Base-by-base conservation (phyloP, 2,113 vertebrate genomes). In the Pachypanchax playfairii region DNA sequence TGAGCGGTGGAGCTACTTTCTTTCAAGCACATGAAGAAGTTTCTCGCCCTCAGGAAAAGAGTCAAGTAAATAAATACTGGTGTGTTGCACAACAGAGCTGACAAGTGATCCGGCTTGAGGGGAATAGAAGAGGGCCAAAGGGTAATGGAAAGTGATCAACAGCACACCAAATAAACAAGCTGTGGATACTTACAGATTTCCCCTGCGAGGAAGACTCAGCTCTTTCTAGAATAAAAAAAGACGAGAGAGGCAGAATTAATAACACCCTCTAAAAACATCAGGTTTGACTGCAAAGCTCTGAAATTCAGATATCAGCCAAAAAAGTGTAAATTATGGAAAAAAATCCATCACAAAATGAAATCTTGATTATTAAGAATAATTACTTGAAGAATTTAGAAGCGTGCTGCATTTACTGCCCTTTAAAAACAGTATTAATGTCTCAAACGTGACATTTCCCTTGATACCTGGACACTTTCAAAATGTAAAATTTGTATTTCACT, bases 151-250 rank as follows among this genome's bases (percentile, higher is more conserved):
- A n/a, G n/a, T n/a, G n/a, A n/a, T n/a, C n/a, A n/a, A n/a, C n/a
- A n/a, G 44, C 12, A 42, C 28, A 42, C 31, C 53, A 7, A 60
- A 52, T 9, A 58, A 41, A 4, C 25, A 13, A 41, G 15, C 11
- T 38, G 29, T 20, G 29, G 17, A 62, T 73, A 97, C 96, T 98
- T 88, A 98, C 96, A 93, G 83, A 66, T 93, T 92, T 79, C 94
- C 94, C 57, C 94, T 92, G 41, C 96, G 94, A 0, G 96, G 96
- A 85, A 98, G 91, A 84, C 96, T 98, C 88, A 98, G 87, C 85
- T 97, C 96, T 84, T 98, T 98, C 96, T 97, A 87, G 43, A 93
- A 92, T 0, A 54, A 39, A 84, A n/a, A n/a, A n/a, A n/a, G n/a
- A n/a, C n/a, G n/a, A 74, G 41, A 84, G 25, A 75, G 69, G 2